These are phyloP conservation scores for Aspidiotus rigidus DNA, from an alignment of 2,888 invertebrate genomes.

Conservation along the genomic window DNA sequence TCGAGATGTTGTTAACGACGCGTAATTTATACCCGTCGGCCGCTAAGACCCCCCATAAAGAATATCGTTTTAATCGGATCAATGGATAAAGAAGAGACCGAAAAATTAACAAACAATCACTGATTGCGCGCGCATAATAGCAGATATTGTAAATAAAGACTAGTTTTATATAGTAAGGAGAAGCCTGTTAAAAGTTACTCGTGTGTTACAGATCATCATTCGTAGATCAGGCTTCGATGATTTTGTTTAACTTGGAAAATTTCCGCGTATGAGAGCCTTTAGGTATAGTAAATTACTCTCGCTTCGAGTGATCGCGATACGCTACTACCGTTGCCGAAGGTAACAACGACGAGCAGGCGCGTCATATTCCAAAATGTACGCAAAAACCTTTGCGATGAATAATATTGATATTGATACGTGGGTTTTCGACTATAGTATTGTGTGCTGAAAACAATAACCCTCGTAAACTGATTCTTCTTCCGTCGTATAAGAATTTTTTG, in stretches of 20 bases:
- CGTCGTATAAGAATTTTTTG: neutral
- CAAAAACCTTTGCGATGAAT: constrained; percentile 18
- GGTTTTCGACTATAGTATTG: constrained; percentile 19
- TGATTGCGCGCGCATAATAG: constrained; percentile 34
- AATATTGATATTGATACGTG: constrained; percentile 32
- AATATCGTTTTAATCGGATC: constrained; percentile 34
- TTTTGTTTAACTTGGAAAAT: constrained; percentile 27
- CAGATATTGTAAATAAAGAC: constrained; percentile 19
- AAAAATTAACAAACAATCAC: constrained; percentile 32
- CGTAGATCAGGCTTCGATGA: constrained; percentile 27
- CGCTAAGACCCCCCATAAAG: constrained; percentile 28
- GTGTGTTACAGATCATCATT: constrained; percentile 21
- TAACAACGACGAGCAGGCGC: too few relatives aligned
- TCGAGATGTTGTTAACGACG: constrained; percentile 20
- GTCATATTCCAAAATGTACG: neutral
- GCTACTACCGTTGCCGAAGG: too few relatives aligned
- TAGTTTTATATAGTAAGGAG: constrained; percentile 18
- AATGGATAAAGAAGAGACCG: constrained; percentile 34
- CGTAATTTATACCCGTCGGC: constrained; percentile 21
- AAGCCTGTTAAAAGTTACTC: constrained; percentile 33
- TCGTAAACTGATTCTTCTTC: neutral
- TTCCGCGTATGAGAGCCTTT: constrained; percentile 11
- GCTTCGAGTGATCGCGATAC: constrained; percentile 26
- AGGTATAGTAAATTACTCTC: constrained; percentile 16
- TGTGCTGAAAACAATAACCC: constrained; percentile 1